phyloP scores from a whole-genome alignment of 2,888 invertebrate species.

The Eumacrocentrus americanus region DNA sequence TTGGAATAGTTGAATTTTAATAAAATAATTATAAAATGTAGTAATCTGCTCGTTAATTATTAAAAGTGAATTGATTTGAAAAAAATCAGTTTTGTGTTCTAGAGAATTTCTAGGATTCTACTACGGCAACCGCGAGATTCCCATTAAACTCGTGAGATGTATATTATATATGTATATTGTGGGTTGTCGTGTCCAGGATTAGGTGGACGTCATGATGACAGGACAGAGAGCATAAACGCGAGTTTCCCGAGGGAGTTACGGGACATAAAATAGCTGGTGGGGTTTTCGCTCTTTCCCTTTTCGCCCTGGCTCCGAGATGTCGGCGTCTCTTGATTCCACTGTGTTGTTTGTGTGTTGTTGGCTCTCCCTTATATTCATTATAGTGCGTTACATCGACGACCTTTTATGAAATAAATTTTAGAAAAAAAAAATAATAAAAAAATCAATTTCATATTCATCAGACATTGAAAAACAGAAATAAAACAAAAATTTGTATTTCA shows the following conservation, averaged over 20 bases:
- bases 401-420: neutral
- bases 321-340: constrained; percentile 37
- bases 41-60: too few species aligned
- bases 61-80: too few species aligned
- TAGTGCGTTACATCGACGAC: too few species aligned
- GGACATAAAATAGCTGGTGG: constrained; percentile 57
- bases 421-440: neutral
- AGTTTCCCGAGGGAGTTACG: constrained; percentile 58
- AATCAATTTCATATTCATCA: too few species aligned
- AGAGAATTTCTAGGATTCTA: too few species aligned
- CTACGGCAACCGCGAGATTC: too few species aligned
- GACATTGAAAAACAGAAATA: too few species aligned
- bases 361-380: neutral
- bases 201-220: constrained; percentile 58
- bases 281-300: constrained; percentile 48
- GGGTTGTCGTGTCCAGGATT: constrained; percentile 54
- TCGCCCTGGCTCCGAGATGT: constrained; percentile 58
- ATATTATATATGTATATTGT: constrained; percentile 27
- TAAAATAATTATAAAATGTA: too few species aligned
- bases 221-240: constrained; percentile 55
- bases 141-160: neutral
- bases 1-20: too few species aligned
- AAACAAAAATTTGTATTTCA: constrained; percentile 10
- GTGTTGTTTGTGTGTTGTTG: neutral
- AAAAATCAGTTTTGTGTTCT: too few species aligned